phyloP scores from a whole-genome alignment of 2,888 invertebrate genomes.

The Synanthedon vespiformis region DNA sequence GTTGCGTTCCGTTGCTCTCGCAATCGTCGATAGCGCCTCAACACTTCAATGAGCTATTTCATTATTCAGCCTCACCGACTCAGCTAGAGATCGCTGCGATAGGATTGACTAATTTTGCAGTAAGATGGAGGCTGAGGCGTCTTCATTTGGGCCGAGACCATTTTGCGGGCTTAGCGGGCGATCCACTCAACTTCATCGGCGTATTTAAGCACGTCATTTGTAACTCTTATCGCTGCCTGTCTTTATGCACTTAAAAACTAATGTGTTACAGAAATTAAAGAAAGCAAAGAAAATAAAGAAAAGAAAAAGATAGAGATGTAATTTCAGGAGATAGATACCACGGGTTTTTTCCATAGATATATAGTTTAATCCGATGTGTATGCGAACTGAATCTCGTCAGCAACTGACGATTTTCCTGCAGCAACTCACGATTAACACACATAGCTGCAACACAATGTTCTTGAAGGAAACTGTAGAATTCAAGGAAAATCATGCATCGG shows the following conservation, averaged over 20 bases:
- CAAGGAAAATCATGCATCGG: too few relatives aligned
- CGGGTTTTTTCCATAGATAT: too few relatives aligned
- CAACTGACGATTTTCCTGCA: too few relatives aligned
- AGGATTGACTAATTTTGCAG: conserved; percentile 63
- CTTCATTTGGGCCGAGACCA: conserved; percentile 50
- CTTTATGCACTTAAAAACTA: conserved; percentile 21
- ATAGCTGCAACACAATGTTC: too few relatives aligned
- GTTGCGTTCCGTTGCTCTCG: conserved; percentile 32
- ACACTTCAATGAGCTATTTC: conserved; percentile 58
- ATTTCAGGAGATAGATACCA: too few relatives aligned
- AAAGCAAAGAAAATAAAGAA: too few relatives aligned
- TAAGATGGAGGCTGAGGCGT: conserved; percentile 33
- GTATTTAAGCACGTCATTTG: conserved; percentile 52
- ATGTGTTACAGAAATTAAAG: too few relatives aligned
- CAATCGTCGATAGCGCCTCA: conserved; percentile 44
- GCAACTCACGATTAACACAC: too few relatives aligned
- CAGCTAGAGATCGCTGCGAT: conserved; percentile 49
- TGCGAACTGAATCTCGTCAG: too few relatives aligned
- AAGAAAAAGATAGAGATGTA: too few relatives aligned
- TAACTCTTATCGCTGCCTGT: conserved; percentile 29
- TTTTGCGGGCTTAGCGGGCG: conserved; percentile 50
- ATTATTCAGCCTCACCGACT: conserved; percentile 57
- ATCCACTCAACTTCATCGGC: conserved; percentile 41
- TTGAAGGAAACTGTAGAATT: too few relatives aligned
- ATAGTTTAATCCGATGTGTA: too few relatives aligned